These are phyloP conservation scores for Menidia beryllina DNA, from an alignment of 2,113 vertebrate genomes.

Conservation along the genomic window DNA sequence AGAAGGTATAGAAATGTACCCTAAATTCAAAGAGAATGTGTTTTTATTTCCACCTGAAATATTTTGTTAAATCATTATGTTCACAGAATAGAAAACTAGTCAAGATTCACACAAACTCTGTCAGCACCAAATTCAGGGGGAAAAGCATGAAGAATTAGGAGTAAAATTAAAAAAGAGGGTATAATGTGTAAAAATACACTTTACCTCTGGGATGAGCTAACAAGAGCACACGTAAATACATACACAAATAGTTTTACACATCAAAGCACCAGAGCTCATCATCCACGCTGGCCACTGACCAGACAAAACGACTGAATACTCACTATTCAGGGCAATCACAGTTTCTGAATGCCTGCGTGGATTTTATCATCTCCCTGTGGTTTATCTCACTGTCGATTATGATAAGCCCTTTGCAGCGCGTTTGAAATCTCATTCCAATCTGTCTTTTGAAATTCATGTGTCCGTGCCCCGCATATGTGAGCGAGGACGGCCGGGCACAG, in stretches of 20 bases:
- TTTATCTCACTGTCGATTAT: slow-evolving; percentile 6
- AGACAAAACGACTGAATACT: slow-evolving; percentile 16
- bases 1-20: slow-evolving; percentile 15
- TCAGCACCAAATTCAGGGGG: neutral
- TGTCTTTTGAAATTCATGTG: slow-evolving; percentile 30
- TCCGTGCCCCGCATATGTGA: slow-evolving; percentile 47
- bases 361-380: slow-evolving; percentile 11
- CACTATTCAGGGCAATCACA: slow-evolving; percentile 13
- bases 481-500: slow-evolving; percentile 19
- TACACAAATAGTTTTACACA: slow-evolving; percentile 34
- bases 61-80: slow-evolving; percentile 16
- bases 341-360: slow-evolving; percentile 12
- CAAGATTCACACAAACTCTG: slow-evolving; percentile 5
- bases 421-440: slow-evolving; percentile 19
- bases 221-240: slow-evolving; percentile 11
- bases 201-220: slow-evolving; percentile 18
- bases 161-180: slow-evolving; percentile 42
- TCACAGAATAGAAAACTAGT: slow-evolving; percentile 3
- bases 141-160: slow-evolving; percentile 4
- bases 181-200: slow-evolving; percentile 42
- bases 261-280: slow-evolving; percentile 59
- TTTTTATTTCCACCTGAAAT: slow-evolving; percentile 47
- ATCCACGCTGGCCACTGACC: slow-evolving; percentile 42
- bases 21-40: slow-evolving; percentile 11
- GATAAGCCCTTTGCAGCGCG: slow-evolving; percentile 2